A percentile compares a stretch with the other conserved stretches of the same genome.
Conservation (phyloP, 1,140 invertebrate genomes). For the Drosophila kohkoa region DNA sequence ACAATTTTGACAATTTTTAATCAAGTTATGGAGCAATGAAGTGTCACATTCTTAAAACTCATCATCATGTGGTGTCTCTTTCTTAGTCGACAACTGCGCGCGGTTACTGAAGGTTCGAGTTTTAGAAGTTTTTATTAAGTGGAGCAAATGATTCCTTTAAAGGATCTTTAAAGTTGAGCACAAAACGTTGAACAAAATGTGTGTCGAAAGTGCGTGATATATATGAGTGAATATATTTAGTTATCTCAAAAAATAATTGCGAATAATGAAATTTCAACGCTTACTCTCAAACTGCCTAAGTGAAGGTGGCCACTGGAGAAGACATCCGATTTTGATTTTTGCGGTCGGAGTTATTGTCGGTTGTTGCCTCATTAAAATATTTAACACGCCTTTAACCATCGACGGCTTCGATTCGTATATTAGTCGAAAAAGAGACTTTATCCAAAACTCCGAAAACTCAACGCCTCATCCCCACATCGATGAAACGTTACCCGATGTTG, state of each 20-base stretch:
- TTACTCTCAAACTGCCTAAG: conserved; percentile 1
- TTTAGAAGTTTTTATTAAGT: not conserved
- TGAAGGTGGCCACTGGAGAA: conserved; percentile 16
- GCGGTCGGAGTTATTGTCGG: conserved; percentile 17
- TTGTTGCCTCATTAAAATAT: conserved; percentile 24
- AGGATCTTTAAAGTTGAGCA: not conserved
- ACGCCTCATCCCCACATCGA: not conserved
- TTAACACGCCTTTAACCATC: conserved; percentile 12
- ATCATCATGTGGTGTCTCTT: not conserved
- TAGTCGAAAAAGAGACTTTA: not conserved
- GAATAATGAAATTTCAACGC: conserved; percentile 17
- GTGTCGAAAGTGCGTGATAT: not conserved
- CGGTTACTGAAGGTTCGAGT: not conserved
- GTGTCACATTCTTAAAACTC: not conserved
- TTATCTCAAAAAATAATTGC: not conserved
- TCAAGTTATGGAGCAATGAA: not conserved
- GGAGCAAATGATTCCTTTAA: not conserved
- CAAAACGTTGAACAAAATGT: not conserved
- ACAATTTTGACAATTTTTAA: conserved; percentile 14
- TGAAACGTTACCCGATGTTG: conserved; percentile 83
- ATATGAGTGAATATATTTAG: not conserved
- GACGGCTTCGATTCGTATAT: conserved; percentile 12
- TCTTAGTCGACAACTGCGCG: conserved; percentile 5
- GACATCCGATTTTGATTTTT: conserved; percentile 21
- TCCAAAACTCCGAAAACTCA: not conserved